Conservation (phyloP, 2,797 vertebrate species). For the Mormyrops attenuatus region DNA sequence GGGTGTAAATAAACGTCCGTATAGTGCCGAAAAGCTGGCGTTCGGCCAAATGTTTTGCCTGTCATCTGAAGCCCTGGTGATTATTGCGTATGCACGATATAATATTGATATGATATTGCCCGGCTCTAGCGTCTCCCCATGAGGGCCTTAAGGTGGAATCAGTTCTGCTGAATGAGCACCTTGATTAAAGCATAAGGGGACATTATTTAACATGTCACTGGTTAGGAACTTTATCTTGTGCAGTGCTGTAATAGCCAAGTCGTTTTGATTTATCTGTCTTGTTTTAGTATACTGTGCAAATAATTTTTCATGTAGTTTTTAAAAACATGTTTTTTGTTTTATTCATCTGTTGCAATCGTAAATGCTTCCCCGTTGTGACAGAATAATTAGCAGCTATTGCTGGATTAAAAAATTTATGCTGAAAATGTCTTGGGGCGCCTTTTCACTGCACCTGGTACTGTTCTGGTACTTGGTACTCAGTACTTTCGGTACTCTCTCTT, state of each 20-base stretch:
- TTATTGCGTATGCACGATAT: no score
- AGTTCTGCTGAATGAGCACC: not conserved
- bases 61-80: no score
- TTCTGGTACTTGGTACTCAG: no score
- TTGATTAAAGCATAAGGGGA: not conserved
- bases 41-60: no score
- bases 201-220: not conserved
- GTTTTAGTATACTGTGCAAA: not conserved
- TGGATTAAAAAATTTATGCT: not conserved
- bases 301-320: not conserved
- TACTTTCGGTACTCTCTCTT: not conserved
- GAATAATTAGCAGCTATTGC: not conserved
- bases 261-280: not conserved
- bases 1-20: no score
- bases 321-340: not conserved
- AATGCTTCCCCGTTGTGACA: not conserved
- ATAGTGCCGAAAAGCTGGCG: no score
- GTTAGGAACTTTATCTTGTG: not conserved
- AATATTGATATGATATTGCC: no score
- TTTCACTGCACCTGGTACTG: no score
- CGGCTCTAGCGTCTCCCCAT: not conserved
- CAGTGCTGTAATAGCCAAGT: not conserved
- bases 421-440: not conserved
- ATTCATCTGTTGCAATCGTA: not conserved
- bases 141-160: not conserved